Base-by-base conservation (phyloP, 1,140 invertebrate genomes). In the Cyclargus thomasi region DNA sequence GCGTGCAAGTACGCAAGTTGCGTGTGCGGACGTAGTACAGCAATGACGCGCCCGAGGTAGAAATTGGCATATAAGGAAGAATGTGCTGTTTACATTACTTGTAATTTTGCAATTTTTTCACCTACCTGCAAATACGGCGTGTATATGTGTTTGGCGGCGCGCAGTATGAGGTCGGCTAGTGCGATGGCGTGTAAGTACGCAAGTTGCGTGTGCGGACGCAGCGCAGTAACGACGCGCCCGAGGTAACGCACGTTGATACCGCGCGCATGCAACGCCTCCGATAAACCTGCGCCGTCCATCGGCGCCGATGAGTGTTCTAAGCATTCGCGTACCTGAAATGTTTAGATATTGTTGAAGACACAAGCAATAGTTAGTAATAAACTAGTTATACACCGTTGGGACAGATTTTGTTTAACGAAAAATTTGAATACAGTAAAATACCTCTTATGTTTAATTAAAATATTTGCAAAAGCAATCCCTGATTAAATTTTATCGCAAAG, bases 231-330 rank as follows among this genome's bases (percentile, higher is more conserved):
- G 20, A 98, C 93, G 91, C 96, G 96, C 23, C 98, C 98, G 64
- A 99, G 92, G 86, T 99, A 99, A 67, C 99, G 93, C 67, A 99
- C 95, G 87, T 99, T 99, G 73, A 99, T 99, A 66, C 99, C 99
- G 74, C 96, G 94, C 72, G 94, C 95, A 88, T 99, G 98, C 79
- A 99, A 91, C 0, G 97, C 95, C 85, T 99, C 97, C 1, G 96
- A 94, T n/a, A 99, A 91, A n/a, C 97, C 98, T 20, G 92, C 92
- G 20, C 98, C 98, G 92, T 99, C 98, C 93, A 99, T 97, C 2
- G 97, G 97, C 11, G 97, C 96, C 8, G 96, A 94, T 3, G 95
- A 94, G 83, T 99, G 97, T 83, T 99, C 97, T 74, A 97, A 90
- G 79, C 97, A 98, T 79, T 99, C 98, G 67, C 96, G 94, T 63